Conservation (phyloP, 1,140 invertebrate species). For the Agrilus planipennis region DNA sequence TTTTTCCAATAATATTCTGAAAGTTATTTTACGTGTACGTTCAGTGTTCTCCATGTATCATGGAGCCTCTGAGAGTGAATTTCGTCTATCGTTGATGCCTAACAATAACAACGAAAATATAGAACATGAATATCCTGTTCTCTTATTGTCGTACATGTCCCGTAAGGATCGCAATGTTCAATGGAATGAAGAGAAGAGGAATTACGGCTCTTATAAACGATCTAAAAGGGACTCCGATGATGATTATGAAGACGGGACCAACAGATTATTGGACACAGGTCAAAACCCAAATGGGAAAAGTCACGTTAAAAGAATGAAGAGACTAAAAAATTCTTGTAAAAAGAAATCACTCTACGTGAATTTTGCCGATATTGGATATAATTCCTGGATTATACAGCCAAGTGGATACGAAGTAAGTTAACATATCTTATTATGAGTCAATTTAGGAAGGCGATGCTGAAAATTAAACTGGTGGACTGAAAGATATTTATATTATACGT, state of each 20-base stretch:
- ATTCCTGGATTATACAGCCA: constrained; percentile 53
- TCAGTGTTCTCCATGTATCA: too few relatives aligned
- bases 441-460: too few relatives aligned
- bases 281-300: constrained; percentile 11
- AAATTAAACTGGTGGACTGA: too few relatives aligned
- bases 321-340: constrained; percentile 39
- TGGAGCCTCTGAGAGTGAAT: too few relatives aligned
- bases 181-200: not conserved
- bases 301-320: constrained; percentile 24
- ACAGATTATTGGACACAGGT: constrained; percentile 25
- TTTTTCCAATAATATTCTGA: too few relatives aligned
- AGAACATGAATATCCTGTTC: constrained; percentile 30
- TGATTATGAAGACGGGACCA: constrained; percentile 30
- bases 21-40: too few relatives aligned
- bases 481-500: too few relatives aligned
- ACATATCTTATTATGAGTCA: constrained; percentile 4
- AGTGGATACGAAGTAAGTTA: constrained; percentile 44
- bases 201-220: constrained; percentile 3
- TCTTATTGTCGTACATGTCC: constrained; percentile 24
- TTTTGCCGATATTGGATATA: constrained; percentile 51
- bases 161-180: too few relatives aligned
- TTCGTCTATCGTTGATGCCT: constrained; percentile 28
- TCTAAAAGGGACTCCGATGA: constrained; percentile 23
- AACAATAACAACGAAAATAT: constrained; percentile 16
- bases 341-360: constrained; percentile 45